Percentiles rank a stretch among this genome's conserved stretches.
phyloP scores from a whole-genome alignment of 64 coral and sea anemone genomes.

The Exaiptasia diaphana region DNA sequence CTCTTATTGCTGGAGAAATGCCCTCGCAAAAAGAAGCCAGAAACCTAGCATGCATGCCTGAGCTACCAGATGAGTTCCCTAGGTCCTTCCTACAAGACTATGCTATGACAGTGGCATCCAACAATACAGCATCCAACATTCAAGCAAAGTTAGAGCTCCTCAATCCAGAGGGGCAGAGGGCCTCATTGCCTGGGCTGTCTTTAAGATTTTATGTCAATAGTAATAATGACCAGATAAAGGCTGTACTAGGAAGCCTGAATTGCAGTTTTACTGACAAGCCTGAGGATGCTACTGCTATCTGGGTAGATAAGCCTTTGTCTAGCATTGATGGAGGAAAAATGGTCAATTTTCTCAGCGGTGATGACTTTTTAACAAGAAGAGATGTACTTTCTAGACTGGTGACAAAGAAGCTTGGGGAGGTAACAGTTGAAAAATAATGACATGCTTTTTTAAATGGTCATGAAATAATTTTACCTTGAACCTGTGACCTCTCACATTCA shows the following conservation, averaged over 20 bases:
- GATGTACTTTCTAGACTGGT: slow-evolving; percentile 44
- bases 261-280: slow-evolving; percentile 52
- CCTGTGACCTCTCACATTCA: no score
- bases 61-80: slow-evolving; percentile 41
- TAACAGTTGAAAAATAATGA: not conserved
- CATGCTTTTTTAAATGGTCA: no score
- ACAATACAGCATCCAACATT: not conserved
- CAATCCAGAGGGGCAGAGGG: not conserved
- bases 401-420: slow-evolving; percentile 46
- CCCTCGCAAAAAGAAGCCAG: slow-evolving; percentile 59
- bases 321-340: slow-evolving; percentile 13
- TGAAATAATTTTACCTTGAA: no score
- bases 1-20: slow-evolving; percentile 35
- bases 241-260: slow-evolving; percentile 48
- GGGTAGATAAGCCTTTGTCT: slow-evolving; percentile 6
- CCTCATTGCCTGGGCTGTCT: not conserved
- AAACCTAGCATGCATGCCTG: slow-evolving; percentile 44
- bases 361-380: slow-evolving; percentile 52
- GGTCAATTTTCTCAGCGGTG: slow-evolving; percentile 55
- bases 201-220: slow-evolving; percentile 66
- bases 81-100: slow-evolving; percentile 52
- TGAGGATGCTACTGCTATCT: slow-evolving; percentile 68
- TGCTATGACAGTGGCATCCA: not conserved
- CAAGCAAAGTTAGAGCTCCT: not conserved
- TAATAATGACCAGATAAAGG: not conserved